A percentile compares a stretch with the other conserved stretches of the same genome.
Conservation (phyloP, 1,140 invertebrate genomes). For the Tetraneura akinire region DNA sequence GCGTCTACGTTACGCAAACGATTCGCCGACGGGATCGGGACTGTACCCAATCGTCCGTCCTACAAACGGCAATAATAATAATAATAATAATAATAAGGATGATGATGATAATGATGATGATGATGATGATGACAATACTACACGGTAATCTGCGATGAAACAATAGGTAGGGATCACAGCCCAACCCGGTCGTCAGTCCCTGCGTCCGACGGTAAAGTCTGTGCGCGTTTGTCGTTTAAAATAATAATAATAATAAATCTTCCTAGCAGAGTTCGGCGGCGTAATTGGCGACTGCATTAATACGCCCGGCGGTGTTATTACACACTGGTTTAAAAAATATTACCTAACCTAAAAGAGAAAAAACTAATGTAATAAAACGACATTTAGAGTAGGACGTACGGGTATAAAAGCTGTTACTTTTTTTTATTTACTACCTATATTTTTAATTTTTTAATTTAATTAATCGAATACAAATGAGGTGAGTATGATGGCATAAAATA, state of each 20-base stretch:
- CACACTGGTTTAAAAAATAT: too few species aligned
- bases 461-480: too few species aligned
- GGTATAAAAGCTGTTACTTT: too few species aligned
- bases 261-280: not conserved
- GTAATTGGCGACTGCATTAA: slow-evolving; percentile 6
- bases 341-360: too few species aligned
- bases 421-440: too few species aligned
- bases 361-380: too few species aligned
- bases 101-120: too few species aligned
- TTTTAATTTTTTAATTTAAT: too few species aligned
- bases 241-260: not conserved
- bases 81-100: slow-evolving; percentile 18
- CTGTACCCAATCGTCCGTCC: not conserved
- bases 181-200: not conserved
- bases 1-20: not conserved
- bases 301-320: too few species aligned
- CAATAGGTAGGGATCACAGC: not conserved
- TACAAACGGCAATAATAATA: slow-evolving; percentile 21
- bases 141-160: not conserved
- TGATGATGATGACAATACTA: not conserved
- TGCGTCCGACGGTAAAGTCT: too few species aligned
- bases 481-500: too few species aligned
- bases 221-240: not conserved
- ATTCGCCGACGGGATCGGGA: not conserved
- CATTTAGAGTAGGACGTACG: too few species aligned